phyloP scores from a whole-genome alignment of 2,888 invertebrate species.

The Pandemis cinnamomeana region DNA sequence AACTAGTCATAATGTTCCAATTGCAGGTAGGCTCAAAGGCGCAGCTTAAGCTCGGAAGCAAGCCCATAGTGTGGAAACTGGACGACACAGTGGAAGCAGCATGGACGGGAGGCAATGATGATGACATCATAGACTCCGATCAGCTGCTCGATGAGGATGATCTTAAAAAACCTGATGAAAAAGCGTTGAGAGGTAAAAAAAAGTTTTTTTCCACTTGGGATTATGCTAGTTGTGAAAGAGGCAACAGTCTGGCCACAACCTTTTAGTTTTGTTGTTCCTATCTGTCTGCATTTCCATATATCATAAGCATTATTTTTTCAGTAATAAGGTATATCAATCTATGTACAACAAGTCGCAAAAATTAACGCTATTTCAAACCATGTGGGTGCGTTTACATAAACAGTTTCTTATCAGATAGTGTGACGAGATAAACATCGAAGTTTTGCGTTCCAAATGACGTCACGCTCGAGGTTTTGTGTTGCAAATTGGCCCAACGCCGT shows the following conservation, averaged over 20 bases:
- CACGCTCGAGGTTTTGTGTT: conserved; percentile 69
- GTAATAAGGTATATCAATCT: too few species aligned
- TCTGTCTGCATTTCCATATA: too few species aligned
- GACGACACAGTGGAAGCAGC: conserved; percentile 86
- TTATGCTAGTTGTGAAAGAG: not conserved
- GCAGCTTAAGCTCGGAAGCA: conserved; percentile 66
- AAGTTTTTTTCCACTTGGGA: not conserved
- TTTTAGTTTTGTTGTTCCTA: too few species aligned
- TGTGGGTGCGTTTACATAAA: conserved; percentile 6
- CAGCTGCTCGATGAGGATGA: conserved; percentile 95
- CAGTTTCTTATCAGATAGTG: conserved; percentile 43
- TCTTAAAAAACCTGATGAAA: conserved; percentile 93
- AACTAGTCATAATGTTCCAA: not conserved
- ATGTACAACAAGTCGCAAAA: not conserved
- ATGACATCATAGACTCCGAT: conserved; percentile 93
- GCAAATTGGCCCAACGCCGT: conserved; percentile 48
- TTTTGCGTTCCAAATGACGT: conserved; percentile 60
- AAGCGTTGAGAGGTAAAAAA: conserved; percentile 89
- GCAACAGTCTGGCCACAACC: not conserved
- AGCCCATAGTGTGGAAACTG: conserved; percentile 88
- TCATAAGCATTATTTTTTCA: too few species aligned
- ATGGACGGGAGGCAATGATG: conserved; percentile 85
- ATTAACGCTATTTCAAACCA: not conserved
- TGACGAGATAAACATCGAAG: conserved; percentile 50
- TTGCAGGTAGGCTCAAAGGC: conserved; percentile 78